phyloP scores from a whole-genome alignment of 2,888 invertebrate species.

The Brachypterus glaber region DNA sequence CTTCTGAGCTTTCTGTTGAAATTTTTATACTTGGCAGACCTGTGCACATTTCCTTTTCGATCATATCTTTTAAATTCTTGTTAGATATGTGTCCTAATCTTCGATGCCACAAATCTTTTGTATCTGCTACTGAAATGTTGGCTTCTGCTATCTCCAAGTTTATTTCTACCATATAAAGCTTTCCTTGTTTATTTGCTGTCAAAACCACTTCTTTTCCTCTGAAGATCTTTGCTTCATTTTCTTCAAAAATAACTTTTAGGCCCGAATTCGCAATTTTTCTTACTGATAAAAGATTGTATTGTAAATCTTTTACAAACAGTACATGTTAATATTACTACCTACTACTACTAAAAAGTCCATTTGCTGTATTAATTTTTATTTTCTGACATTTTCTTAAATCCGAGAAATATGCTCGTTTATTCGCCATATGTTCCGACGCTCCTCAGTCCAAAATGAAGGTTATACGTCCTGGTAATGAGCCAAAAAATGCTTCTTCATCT shows the following conservation, averaged over 20 bases:
- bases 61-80: conserved; percentile 12
- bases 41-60: conserved; percentile 8
- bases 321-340: conserved; percentile 12
- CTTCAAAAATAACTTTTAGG: conserved; percentile 19
- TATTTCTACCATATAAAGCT: conserved; percentile 2
- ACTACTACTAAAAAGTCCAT: conserved; percentile 14
- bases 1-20: conserved; percentile 15
- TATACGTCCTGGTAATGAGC: too few species aligned
- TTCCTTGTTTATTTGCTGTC: too few species aligned
- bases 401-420: conserved; percentile 12
- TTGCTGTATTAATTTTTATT: conserved; percentile 20
- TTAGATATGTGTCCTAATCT: conserved; percentile 17
- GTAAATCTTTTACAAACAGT: conserved; percentile 16
- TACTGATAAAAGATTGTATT: conserved; percentile 22
- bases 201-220: too few species aligned
- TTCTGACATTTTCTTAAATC: conserved; percentile 15
- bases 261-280: conserved; percentile 21
- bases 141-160: neutral
- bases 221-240: too few species aligned
- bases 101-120: conserved; percentile 15
- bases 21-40: neutral
- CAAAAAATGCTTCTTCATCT: too few species aligned
- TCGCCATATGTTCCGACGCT: conserved; percentile 22
- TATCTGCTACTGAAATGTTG: neutral
- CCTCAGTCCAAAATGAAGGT: conserved; percentile 25